Evolutionary conservation across 2,888 invertebrate species (phyloP), one percentile per base, ranked within the genome.

Genomic region (Troides helena): DNA sequence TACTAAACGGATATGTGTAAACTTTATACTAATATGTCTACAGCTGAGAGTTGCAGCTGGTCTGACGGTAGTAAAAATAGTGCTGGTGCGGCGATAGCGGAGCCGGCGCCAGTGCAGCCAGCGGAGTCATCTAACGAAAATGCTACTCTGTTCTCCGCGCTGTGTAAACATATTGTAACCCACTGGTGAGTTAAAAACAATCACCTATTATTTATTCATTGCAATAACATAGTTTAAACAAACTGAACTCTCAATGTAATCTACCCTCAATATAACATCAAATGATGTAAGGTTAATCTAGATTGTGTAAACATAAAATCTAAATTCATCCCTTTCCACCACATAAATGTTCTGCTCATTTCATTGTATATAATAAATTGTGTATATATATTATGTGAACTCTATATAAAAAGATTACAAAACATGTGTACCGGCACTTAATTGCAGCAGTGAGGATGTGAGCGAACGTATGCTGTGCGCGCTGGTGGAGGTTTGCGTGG

Each of bases 81-180:
- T 63, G 85, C 77, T 0, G 80, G 77, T 0, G 79, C 75, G 1
- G 75, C 77, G 7, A 70, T 67, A 21, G 64, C 75, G 4, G 69
- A 74, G 1, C 76, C 76, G 8, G 68, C 74, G 0, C 75, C 78
- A 0, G 77, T 77, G 2, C 78, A 82, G 3, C 75, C 83, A 14
- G 68, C 82, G 0, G 88, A 89, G 70, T 77, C 83, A 0, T 80
- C 86, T 53, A 86, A 89, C 69, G 90, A 92, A 73, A 89, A 89
- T 71, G 89, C 92, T 0, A 82, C 86, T 0, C 73, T 93, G 12
- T 81, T 92, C 1, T 79, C 90, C 0, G 85, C 90, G 10, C 75
- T 93, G 12, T 92, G 92, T 82, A 92, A 91, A 72, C 93, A 93
- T 71, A 85, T 90, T 46, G 90, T 90, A 39, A 76, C 76, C 59